A percentile compares a stretch with the other conserved stretches of the same genome.
Conservation (phyloP, 1,140 invertebrate genomes). For the Heliothis virescens region DNA sequence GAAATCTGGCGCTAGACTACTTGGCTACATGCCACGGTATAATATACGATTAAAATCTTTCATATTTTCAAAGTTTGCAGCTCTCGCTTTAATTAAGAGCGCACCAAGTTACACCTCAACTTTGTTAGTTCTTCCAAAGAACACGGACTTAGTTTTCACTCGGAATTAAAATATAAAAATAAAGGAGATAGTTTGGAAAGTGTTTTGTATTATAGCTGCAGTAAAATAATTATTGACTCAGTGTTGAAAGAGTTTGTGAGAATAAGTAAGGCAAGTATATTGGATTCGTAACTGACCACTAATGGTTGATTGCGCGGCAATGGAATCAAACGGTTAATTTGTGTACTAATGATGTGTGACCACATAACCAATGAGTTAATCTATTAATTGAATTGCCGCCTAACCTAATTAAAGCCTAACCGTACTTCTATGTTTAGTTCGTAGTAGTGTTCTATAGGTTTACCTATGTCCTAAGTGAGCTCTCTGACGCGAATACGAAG, state of each 20-base stretch:
- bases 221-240: neutral
- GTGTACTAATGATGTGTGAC: neutral
- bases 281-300: neutral
- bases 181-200: neutral
- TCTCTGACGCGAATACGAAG: too few relatives aligned
- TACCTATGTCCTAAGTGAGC: too few relatives aligned
- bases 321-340: neutral
- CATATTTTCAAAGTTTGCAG: constrained; percentile 11
- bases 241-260: neutral
- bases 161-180: neutral
- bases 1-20: neutral
- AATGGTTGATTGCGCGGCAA: neutral
- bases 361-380: neutral
- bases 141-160: neutral
- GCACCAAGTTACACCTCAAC: constrained; percentile 4
- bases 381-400: neutral
- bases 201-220: neutral
- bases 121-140: neutral
- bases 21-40: constrained; percentile 9
- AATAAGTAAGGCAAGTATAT: too few relatives aligned
- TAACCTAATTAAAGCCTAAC: neutral
- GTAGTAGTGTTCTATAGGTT: too few relatives aligned
- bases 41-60: constrained; percentile 10
- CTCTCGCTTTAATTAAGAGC: constrained; percentile 9
- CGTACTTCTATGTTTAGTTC: too few relatives aligned